phyloP scores from a whole-genome alignment of 1,140 invertebrate species.

The Globodera rostochiensis region DNA sequence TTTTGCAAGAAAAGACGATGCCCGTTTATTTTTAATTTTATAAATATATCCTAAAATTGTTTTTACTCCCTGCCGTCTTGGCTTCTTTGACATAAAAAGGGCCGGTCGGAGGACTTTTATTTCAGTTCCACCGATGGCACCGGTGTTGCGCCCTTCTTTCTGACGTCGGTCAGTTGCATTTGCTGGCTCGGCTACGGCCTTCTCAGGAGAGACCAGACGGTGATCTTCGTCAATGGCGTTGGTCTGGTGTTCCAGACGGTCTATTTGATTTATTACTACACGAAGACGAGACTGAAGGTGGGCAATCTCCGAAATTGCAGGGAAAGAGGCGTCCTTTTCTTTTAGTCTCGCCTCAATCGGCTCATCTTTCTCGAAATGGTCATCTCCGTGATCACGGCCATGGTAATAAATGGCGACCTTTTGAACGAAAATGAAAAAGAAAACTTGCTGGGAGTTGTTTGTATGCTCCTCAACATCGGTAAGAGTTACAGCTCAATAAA shows the following conservation, averaged over 20 bases:
- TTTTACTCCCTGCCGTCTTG: too few relatives aligned
- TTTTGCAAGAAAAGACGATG: too few relatives aligned
- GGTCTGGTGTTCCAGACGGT: slow-evolving; percentile 54
- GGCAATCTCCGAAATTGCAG: slow-evolving; percentile 8
- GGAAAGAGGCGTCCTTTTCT: slow-evolving; percentile 1
- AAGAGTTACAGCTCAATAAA: slow-evolving; percentile 29
- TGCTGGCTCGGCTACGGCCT: slow-evolving; percentile 62
- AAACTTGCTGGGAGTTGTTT: slow-evolving; percentile 56
- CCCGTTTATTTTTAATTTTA: too few relatives aligned
- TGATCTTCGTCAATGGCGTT: slow-evolving; percentile 59
- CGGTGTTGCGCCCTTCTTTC: slow-evolving; percentile 49
- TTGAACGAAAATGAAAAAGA: slow-evolving; percentile 42
- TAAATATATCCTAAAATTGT: too few relatives aligned
- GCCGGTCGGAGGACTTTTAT: not conserved
- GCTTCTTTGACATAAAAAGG: too few relatives aligned
- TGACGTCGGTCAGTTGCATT: slow-evolving; percentile 55
- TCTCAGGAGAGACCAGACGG: slow-evolving; percentile 48
- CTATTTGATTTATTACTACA: slow-evolving; percentile 61
- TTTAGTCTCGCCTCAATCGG: slow-evolving; percentile 54
- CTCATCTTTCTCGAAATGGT: slow-evolving; percentile 45
- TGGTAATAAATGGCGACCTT: slow-evolving; percentile 29
- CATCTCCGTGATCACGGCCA: slow-evolving; percentile 40
- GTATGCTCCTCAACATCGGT: slow-evolving; percentile 62
- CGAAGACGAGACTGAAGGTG: slow-evolving; percentile 55
- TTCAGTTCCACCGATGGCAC: slow-evolving; percentile 38